Evolutionary conservation across 2,797 vertebrate species (phyloP).

Genomic region (Helostoma temminkii): DNA sequence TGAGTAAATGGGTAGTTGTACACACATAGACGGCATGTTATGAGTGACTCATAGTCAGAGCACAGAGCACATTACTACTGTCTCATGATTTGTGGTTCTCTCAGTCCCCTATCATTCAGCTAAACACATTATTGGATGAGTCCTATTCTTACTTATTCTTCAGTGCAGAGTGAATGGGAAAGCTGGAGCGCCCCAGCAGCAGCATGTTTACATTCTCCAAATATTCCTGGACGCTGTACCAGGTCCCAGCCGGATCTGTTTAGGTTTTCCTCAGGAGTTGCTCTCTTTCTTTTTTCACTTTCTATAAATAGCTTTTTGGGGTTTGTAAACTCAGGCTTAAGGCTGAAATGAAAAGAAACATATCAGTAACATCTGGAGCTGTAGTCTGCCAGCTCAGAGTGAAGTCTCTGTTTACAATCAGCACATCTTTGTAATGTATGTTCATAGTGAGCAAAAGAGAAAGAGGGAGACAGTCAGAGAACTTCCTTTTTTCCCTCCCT

Average conservation of each 20-base stretch:
- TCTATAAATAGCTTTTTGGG: background rate
- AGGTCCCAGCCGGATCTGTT: conserved; percentile 42
- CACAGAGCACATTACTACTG: conserved; percentile 13
- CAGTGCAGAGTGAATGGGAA: conserved; percentile 16
- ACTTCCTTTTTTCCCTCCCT: conserved; percentile 66
- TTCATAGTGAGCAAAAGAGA: conserved; percentile 34
- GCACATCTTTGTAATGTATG: conserved; percentile 44
- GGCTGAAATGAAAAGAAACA: conserved; percentile 3
- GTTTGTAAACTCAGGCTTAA: conserved; percentile 10
- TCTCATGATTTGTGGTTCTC: conserved; percentile 49
- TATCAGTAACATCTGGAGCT: conserved; percentile 41
- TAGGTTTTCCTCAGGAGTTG: conserved; percentile 9
- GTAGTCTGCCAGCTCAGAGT: conserved; percentile 9
- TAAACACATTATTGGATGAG: conserved; percentile 22
- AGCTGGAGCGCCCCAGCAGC: conserved; percentile 23
- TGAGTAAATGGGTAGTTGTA: conserved; percentile 43
- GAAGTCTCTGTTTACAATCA: conserved; percentile 53
- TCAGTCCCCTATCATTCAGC: conserved; percentile 21
- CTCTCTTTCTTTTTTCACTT: background rate
- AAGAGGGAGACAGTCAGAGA: conserved; percentile 40
- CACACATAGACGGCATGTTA: conserved; percentile 20
- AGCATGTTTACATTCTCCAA: conserved; percentile 67
- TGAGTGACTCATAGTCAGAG: conserved; percentile 56
- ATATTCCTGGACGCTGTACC: conserved; percentile 55
- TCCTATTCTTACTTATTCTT: conserved; percentile 24